These are phyloP conservation scores for Lamellibrachia columna DNA, from an alignment of 2,888 invertebrate species.

Conservation along the genomic window DNA sequence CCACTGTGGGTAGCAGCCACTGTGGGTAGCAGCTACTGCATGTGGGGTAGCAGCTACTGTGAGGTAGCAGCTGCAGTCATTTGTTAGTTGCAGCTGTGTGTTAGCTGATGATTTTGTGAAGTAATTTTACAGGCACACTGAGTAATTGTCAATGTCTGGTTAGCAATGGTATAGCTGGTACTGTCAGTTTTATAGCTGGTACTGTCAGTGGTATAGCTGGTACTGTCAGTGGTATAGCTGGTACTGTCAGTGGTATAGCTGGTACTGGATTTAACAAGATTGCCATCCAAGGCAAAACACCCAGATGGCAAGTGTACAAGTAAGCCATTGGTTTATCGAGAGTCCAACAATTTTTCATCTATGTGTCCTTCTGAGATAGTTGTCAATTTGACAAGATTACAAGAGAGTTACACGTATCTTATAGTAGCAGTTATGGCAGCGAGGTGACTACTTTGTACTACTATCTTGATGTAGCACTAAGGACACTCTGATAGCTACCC, in stretches of 20 bases:
- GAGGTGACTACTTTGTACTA: neutral
- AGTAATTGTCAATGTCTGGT: neutral
- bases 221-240: neutral
- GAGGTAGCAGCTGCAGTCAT: too few species aligned
- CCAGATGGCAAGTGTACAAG: too few species aligned
- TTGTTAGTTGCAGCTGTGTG: too few species aligned
- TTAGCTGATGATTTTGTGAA: neutral
- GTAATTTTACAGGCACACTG: neutral
- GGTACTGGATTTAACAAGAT: neutral
- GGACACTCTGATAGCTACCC: neutral
- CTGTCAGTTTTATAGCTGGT: neutral
- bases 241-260: neutral
- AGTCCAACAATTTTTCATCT: too few species aligned
- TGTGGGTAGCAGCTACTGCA: too few species aligned
- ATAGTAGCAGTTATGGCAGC: neutral
- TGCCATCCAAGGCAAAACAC: too few species aligned
- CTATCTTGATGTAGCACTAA: neutral
- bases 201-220: neutral
- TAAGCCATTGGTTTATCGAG: too few species aligned
- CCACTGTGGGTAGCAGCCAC: too few species aligned
- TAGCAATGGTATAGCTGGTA: neutral
- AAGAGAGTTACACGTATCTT: neutral
- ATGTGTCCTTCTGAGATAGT: too few species aligned
- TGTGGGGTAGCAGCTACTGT: too few species aligned
- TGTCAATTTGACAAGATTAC: neutral